A percentile compares a stretch with the other conserved stretches of the same genome.
These are phyloP conservation scores for Lophotis ruficrista DNA, from an alignment of 2,113 vertebrate species.

Conservation along the genomic window DNA sequence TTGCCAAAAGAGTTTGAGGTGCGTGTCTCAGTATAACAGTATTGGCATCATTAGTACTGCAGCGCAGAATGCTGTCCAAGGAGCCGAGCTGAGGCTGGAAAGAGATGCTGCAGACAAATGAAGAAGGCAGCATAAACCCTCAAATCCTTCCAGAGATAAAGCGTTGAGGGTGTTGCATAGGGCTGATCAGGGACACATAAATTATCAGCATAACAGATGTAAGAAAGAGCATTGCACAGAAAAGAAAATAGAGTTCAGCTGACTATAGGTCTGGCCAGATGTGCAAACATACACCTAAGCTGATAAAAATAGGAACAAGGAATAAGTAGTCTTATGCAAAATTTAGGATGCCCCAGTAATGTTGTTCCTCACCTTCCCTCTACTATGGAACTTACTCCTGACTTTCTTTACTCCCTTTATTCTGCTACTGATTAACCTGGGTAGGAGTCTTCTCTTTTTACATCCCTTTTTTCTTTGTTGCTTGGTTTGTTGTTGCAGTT, in stretches of 20 bases:
- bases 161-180: not conserved
- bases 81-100: not conserved
- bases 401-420: not conserved
- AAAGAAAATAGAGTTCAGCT: not conserved
- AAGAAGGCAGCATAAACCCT: not conserved
- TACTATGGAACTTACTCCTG: not conserved
- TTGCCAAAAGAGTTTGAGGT: conserved; percentile 18
- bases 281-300: not conserved
- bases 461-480: not conserved
- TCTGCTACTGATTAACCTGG: not conserved
- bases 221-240: not conserved
- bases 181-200: not conserved
- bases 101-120: not conserved
- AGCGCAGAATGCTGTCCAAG: not conserved
- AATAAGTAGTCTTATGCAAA: not conserved
- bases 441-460: not conserved
- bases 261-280: not conserved
- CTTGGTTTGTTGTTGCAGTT: not conserved
- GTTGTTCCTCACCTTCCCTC: not conserved
- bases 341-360: not conserved
- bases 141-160: conserved; percentile 13
- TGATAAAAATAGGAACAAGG: not conserved
- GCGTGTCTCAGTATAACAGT: not conserved
- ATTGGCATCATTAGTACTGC: not conserved
- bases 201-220: not conserved